A percentile compares a stretch with the other conserved stretches of the same genome.
These are phyloP conservation scores for Reticulitermes lucifugus DNA, from an alignment of 2,888 invertebrate species.

Conservation along the genomic window DNA sequence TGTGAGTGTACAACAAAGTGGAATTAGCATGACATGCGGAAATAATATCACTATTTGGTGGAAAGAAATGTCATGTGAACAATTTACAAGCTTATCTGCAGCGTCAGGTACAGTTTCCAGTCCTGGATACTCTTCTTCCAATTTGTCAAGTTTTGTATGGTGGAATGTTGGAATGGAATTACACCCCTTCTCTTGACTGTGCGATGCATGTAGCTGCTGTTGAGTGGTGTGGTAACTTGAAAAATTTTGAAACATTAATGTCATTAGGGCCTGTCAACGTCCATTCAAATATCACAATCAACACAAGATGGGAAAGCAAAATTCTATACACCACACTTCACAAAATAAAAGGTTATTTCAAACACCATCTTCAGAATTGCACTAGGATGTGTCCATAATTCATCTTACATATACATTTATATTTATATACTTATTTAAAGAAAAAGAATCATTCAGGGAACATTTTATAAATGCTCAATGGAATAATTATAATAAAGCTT, in stretches of 20 bases:
- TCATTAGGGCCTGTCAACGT: too few species aligned
- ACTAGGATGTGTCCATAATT: conserved; percentile 49
- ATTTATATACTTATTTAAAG: conserved; percentile 44
- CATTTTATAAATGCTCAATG: conserved; percentile 51
- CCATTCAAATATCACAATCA: conserved; percentile 47
- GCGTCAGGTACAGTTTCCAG: not conserved
- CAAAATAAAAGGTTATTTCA: conserved; percentile 56
- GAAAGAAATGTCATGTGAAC: too few species aligned
- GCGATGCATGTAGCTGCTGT: conserved; percentile 24
- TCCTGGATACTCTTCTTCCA: not conserved
- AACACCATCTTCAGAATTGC: conserved; percentile 51
- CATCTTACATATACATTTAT: conserved; percentile 44
- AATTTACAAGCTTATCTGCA: too few species aligned
- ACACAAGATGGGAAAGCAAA: conserved; percentile 30
- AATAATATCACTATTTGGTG: too few species aligned
- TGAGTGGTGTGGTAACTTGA: conserved; percentile 12
- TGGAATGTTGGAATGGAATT: not conserved
- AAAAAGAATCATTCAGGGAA: conserved; percentile 48
- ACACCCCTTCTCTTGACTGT: too few species aligned
- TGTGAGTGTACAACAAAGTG: too few species aligned
- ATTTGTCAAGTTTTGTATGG: not conserved
- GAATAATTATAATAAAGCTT: conserved; percentile 51
- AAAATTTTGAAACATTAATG: not conserved
- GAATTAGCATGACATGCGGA: too few species aligned
- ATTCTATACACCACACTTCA: conserved; percentile 9